These are phyloP conservation scores for Myioborus miniatus DNA, from an alignment of 2,797 vertebrate species.

Conservation along the genomic window DNA sequence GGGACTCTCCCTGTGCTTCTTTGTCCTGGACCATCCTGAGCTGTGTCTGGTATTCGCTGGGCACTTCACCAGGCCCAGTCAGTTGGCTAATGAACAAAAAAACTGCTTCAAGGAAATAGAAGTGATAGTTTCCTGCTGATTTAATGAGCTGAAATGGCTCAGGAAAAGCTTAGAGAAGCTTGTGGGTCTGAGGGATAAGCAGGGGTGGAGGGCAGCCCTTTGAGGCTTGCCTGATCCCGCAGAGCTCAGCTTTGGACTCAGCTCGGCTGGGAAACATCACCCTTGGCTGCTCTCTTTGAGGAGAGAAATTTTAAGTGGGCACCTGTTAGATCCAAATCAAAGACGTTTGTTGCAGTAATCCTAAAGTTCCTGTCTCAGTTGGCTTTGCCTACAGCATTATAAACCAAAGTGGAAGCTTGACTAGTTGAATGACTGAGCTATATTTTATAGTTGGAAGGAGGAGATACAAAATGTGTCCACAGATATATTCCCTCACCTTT, in stretches of 20 bases:
- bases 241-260: background rate
- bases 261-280: background rate
- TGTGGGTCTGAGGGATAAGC: background rate
- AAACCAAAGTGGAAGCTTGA: background rate
- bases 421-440: background rate
- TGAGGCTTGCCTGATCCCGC: accelerated
- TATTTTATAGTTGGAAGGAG: background rate
- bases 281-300: background rate
- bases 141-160: background rate
- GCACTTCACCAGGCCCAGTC: background rate
- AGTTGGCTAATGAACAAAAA: background rate
- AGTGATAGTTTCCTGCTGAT: background rate
- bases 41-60: background rate
- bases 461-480: background rate
- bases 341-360: background rate
- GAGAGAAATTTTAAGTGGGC: background rate
- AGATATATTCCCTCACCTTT: background rate
- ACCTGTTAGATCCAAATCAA: background rate
- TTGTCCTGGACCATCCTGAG: background rate
- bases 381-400: background rate
- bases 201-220: background rate
- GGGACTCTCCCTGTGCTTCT: background rate
- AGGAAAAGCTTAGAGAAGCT: background rate
- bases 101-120: background rate
- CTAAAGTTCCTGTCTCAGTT: background rate